Evolutionary conservation across 2,888 invertebrate species (phyloP).

Genomic region (Peribatodes rhomboidaria): DNA sequence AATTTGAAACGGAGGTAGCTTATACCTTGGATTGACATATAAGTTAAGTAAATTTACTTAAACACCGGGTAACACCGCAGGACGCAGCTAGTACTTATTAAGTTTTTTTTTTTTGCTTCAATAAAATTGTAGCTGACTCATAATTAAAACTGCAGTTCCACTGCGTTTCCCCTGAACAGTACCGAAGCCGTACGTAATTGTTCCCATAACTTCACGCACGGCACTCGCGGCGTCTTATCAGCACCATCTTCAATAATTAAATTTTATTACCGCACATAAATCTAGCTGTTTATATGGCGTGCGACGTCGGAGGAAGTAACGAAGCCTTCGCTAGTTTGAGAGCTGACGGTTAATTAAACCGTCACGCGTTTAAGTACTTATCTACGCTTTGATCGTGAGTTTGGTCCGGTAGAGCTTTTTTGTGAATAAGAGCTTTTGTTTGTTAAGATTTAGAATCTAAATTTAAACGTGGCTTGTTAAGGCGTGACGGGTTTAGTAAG

Average conservation of each 20-base stretch:
- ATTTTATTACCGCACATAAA: constrained; percentile 58
- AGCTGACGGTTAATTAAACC: constrained; percentile 17
- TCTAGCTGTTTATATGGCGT: constrained; percentile 49
- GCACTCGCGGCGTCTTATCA: constrained; percentile 49
- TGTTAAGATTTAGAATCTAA: no score
- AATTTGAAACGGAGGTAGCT: no score
- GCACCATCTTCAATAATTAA: constrained; percentile 58
- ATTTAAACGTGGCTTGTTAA: no score
- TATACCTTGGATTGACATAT: no score
- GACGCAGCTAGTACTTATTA: no score
- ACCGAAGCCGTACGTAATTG: constrained; percentile 33
- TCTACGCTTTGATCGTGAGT: not conserved
- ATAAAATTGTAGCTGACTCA: not conserved
- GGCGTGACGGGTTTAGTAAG: no score
- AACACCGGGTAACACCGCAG: no score
- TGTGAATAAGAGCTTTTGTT: no score
- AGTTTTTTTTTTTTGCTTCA: no score
- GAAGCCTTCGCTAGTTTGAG: constrained; percentile 23
- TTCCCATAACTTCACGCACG: constrained; percentile 47
- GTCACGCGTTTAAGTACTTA: not conserved
- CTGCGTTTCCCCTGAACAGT: constrained; percentile 2
- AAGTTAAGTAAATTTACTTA: no score
- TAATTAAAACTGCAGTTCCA: constrained; percentile 1
- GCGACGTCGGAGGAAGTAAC: constrained; percentile 44
- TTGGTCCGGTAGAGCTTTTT: not conserved